Evolutionary conservation across 2,113 vertebrate genomes (phyloP).

Genomic region (Cyphomyrus plagiostoma): DNA sequence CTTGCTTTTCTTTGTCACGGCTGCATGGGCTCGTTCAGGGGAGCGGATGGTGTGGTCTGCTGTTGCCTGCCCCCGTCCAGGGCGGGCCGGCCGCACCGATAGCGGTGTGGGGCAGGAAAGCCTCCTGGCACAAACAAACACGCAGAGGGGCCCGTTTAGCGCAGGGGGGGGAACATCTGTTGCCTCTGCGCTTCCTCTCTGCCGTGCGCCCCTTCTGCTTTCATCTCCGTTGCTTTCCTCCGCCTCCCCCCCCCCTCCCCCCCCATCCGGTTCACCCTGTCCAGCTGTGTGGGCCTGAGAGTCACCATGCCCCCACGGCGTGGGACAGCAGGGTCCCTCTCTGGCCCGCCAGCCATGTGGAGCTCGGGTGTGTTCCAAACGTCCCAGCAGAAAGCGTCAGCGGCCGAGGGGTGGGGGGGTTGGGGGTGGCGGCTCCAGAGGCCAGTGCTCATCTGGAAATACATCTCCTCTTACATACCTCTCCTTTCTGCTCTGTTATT

Average conservation of each 20-base stretch:
- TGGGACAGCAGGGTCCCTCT: constrained; percentile 12
- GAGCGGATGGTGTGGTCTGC: not conserved
- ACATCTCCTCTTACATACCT: not conserved
- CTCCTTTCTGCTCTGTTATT: not conserved
- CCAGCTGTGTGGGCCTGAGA: constrained; percentile 42
- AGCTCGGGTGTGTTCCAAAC: not conserved
- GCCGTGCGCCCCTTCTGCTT: constrained; percentile 27
- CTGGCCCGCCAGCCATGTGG: not conserved
- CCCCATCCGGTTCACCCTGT: constrained; percentile 26
- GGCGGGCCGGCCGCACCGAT: not conserved
- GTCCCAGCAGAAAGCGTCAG: not conserved
- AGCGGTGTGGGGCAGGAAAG: constrained; percentile 20
- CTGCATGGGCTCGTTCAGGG: not conserved
- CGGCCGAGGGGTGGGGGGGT: not conserved
- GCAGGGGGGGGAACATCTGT: constrained; percentile 42
- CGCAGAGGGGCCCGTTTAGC: constrained; percentile 4
- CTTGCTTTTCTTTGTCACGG: not conserved
- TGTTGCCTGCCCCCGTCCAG: not conserved
- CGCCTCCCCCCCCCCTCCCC: constrained; percentile 24
- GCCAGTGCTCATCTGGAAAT: not conserved
- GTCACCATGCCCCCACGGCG: not conserved
- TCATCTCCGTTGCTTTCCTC: constrained; percentile 19
- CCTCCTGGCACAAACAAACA: constrained; percentile 28
- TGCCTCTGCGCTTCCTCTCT: not conserved
- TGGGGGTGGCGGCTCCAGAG: not conserved